Percentiles rank a stretch among this genome's conserved stretches.
Conservation (phyloP, 2,113 vertebrate species). For the Marmota monax region DNA sequence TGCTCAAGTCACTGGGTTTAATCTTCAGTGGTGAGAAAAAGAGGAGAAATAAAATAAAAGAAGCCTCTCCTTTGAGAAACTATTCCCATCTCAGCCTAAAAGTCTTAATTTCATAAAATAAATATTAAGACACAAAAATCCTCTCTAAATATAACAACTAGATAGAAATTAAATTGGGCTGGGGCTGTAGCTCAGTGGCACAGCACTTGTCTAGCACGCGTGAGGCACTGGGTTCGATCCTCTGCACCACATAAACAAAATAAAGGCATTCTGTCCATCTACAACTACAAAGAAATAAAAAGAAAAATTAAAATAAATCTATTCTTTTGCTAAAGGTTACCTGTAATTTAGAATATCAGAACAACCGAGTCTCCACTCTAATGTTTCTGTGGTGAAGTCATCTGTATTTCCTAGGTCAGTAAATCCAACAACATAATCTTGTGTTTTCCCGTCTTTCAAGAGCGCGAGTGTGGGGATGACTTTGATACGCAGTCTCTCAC, state of each 20-base stretch:
- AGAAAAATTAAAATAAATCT: neutral
- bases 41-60: neutral
- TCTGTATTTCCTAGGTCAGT: constrained; percentile 97
- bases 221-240: no score
- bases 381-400: constrained; percentile 96
- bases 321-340: constrained; percentile 84
- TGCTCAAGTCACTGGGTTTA: no score
- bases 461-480: constrained; percentile 96
- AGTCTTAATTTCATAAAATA: constrained; percentile 41
- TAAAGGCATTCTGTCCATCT: no score
- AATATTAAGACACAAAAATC: constrained; percentile 11
- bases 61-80: neutral
- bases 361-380: constrained; percentile 98
- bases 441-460: constrained; percentile 96
- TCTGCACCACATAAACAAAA: no score
- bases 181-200: no score
- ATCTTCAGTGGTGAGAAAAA: neutral
- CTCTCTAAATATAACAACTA: neutral
- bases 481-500: constrained; percentile 96
- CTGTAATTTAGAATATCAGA: constrained; percentile 95
- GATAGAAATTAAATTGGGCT: neutral
- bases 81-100: neutral
- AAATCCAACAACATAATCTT: constrained; percentile 97
- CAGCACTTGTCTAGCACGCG: no score
- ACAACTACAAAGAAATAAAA: no score